A percentile compares a stretch with the other conserved stretches of the same genome.
These are phyloP conservation scores for Octopus sinensis DNA, from an alignment of 1,140 invertebrate genomes.

Conservation along the genomic window DNA sequence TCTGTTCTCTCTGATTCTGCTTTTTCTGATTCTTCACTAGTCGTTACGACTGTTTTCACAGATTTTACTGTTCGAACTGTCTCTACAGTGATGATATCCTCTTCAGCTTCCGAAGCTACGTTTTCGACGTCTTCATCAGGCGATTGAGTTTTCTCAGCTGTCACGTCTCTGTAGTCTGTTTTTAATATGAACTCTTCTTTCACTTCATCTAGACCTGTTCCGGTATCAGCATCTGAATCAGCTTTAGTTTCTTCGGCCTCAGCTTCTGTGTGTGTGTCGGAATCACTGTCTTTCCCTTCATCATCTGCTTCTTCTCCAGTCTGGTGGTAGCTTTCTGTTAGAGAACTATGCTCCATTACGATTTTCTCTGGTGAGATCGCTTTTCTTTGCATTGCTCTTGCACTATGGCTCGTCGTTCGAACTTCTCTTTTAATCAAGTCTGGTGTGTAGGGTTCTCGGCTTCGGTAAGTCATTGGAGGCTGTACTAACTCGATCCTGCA, in stretches of 20 bases:
- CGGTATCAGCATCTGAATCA: constrained; percentile 27
- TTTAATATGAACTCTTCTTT: background rate
- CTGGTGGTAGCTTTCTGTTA: background rate
- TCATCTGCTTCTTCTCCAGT: background rate
- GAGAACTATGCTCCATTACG: too few relatives aligned
- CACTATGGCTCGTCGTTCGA: too few relatives aligned
- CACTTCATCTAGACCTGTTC: constrained; percentile 20
- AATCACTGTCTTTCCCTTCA: constrained; percentile 14
- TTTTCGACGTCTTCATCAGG: constrained; percentile 7
- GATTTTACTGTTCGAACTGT: background rate
- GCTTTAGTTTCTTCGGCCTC: constrained; percentile 29
- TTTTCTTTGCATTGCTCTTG: too few relatives aligned
- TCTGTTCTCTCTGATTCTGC: background rate
- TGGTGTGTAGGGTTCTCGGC: background rate
- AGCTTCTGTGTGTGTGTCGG: constrained; percentile 15
- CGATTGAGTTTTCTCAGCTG: background rate
- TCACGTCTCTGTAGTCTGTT: background rate
- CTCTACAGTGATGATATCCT: constrained; percentile 1
- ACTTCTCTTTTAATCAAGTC: background rate
- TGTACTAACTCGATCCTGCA: constrained; percentile 8
- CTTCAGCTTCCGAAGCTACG: constrained; percentile 2
- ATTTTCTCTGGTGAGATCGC: too few relatives aligned
- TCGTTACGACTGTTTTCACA: background rate
- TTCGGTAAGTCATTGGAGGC: background rate
- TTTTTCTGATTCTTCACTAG: background rate